Evolutionary conservation across 2,113 vertebrate genomes (phyloP).

Genomic region (Sylvicapra grimmia): DNA sequence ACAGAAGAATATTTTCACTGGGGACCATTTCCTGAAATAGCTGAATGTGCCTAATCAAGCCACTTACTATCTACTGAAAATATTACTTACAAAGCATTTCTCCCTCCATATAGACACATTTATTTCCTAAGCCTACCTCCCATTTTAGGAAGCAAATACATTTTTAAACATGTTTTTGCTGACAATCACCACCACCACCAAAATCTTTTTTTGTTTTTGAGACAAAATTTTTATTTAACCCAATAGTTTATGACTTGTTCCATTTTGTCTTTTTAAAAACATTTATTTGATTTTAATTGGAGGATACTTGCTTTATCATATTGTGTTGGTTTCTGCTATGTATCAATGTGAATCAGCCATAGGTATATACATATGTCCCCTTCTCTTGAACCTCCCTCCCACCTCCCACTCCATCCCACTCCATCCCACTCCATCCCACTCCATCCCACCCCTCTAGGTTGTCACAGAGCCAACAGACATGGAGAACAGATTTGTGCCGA

Average conservation of each 20-base stretch:
- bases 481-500: not conserved
- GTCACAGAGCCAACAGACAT: not conserved
- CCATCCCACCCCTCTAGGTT: not conserved
- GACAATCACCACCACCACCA: not conserved
- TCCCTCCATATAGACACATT: not conserved
- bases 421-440: not conserved
- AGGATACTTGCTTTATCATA: not conserved
- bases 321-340: not conserved
- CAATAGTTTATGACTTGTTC: not conserved
- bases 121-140: not conserved
- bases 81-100: not conserved
- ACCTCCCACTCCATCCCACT: not conserved
- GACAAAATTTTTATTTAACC: not conserved
- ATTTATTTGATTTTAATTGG: not conserved
- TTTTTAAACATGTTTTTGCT: not conserved
- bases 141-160: not conserved
- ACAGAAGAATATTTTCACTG: not conserved
- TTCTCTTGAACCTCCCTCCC: not conserved
- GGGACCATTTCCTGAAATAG: not conserved
- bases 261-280: not conserved
- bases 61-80: not conserved
- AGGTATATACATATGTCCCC: not conserved
- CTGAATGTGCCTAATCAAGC: not conserved
- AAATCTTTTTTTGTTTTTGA: not conserved
- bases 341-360: not conserved